Evolutionary conservation across 1,140 invertebrate species (phyloP), one percentile per base, ranked within the genome.

Genomic region (Drosophila novamexicana): DNA sequence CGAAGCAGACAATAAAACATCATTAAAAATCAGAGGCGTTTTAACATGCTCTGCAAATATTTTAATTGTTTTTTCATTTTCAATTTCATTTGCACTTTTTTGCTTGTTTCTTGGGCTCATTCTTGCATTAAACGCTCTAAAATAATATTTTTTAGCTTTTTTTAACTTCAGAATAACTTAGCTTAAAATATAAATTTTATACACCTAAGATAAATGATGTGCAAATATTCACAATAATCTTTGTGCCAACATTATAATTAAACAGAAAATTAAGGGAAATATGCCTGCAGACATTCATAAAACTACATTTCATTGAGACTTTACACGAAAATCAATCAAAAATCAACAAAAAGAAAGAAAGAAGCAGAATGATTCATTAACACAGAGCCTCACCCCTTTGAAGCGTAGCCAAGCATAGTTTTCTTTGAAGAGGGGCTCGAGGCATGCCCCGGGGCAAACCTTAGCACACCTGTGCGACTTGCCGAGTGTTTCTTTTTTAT

Each of bases 1-100:
- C 81, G 75, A 75, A 78, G 73, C 83, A 86, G 83, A 88, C 84
- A 88, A 88, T 88, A 89, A 89, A 88, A 88, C 77, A 88, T 88
- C 83, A 88, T 88, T 88, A 88, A 89, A 88, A 88, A 61, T 77
- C 83, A 83, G 67, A 81, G 70, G 79, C 84, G 80, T 81, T 84
- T 67, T 76, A 84, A 77, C 73, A 84, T 62, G 81, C 81, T 79
- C 85, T 88, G 83, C 83, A 88, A 88, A 88, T 88, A 88, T 88
- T 88, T 88, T 83, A 88, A 88, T 88, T 88, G 83, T 84, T 88
- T 88, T 81, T 83, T 68, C 59, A 64, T 75, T 77, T 76, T 61
- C 63, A 42, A 39, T 50, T 37, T 45, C n/a, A 34, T 39, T 63
- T 77, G 39, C 61, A 42, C 7, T 59, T 29, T 44, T 47, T 65